Evolutionary conservation across 2,888 invertebrate genomes (phyloP).

Genomic region (Leptopilina syphax): DNA sequence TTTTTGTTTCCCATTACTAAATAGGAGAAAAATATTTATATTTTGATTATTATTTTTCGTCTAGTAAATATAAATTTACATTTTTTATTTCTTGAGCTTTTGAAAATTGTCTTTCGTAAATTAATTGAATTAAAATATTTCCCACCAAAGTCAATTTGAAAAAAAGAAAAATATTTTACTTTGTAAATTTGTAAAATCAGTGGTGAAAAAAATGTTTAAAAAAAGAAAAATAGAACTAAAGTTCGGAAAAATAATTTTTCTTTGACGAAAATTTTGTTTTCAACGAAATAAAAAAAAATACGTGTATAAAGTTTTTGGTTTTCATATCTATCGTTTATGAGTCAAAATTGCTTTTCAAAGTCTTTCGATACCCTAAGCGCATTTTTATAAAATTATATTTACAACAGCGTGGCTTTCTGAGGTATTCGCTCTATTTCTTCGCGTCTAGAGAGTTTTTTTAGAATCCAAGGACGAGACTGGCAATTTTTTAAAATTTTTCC

Average conservation of each 20-base stretch:
- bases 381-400: conserved; percentile 41
- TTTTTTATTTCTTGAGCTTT: neutral
- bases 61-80: neutral
- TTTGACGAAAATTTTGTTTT: too few species aligned
- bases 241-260: too few species aligned
- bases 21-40: neutral
- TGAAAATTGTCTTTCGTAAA: too few species aligned
- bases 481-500: neutral
- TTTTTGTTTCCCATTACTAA: neutral
- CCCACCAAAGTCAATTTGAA: too few species aligned
- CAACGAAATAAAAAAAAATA: too few species aligned
- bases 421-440: conserved; percentile 39
- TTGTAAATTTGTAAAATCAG: too few species aligned
- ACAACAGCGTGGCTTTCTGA: conserved; percentile 38
- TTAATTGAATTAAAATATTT: too few species aligned
- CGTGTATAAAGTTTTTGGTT: neutral
- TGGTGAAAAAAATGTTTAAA: too few species aligned
- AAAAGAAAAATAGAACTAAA: too few species aligned
- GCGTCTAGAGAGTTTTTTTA: conserved; percentile 23
- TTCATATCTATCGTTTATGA: neutral
- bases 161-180: too few species aligned
- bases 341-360: conserved; percentile 9
- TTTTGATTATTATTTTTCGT: neutral
- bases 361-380: conserved; percentile 38
- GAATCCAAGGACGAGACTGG: conserved; percentile 33